A percentile compares a stretch with the other conserved stretches of the same genome.
Conservation (phyloP, 1,140 invertebrate species). For the Zaprionus tsacasi region DNA sequence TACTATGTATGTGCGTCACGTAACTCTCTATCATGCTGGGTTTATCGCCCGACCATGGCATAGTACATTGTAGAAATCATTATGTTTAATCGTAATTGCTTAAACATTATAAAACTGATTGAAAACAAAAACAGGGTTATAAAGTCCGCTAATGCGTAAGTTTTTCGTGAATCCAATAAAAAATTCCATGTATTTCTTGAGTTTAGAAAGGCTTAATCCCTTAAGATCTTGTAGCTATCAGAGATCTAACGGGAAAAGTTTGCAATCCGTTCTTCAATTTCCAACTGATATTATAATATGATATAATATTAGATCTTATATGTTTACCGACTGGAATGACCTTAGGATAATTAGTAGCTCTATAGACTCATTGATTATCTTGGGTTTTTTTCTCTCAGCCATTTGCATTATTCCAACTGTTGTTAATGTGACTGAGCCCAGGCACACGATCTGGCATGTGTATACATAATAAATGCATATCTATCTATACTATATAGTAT, state of each 20-base stretch:
- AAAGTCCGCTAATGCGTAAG: background rate
- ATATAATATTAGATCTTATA: too few species aligned
- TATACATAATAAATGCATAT: background rate
- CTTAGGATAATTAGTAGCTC: too few species aligned
- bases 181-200: background rate
- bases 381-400: background rate
- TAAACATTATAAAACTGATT: constrained; percentile 1
- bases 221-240: background rate
- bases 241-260: background rate
- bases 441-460: background rate
- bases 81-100: background rate
- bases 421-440: background rate
- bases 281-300: too few species aligned
- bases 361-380: background rate
- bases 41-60: background rate
- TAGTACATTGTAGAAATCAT: background rate
- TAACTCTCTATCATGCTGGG: background rate
- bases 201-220: background rate
- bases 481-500: background rate
- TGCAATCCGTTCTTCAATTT: background rate
- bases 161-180: background rate
- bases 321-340: too few species aligned
- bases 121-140: background rate
- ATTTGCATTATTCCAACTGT: background rate
- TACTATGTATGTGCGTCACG: background rate